phyloP scores from a whole-genome alignment of 1,140 invertebrate species.

The Oncopeltus fasciatus region DNA sequence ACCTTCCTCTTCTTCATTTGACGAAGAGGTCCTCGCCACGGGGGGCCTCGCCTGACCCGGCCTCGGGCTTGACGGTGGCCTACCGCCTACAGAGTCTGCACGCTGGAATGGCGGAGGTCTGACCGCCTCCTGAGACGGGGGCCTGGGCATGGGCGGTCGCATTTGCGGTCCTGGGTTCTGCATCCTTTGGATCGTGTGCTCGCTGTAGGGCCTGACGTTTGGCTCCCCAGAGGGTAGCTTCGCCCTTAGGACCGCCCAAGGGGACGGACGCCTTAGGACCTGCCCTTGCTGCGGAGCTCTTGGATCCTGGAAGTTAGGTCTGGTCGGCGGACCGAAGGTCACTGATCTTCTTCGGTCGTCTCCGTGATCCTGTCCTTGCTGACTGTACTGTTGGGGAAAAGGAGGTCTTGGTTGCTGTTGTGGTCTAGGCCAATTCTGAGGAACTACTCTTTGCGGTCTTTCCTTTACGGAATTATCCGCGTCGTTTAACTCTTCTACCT shows the following conservation, averaged over 20 bases:
- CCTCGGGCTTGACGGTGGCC: neutral
- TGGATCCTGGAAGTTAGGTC: neutral
- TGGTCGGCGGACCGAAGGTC: neutral
- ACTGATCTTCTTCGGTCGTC: constrained; percentile 1
- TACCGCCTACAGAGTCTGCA: neutral
- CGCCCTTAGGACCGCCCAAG: constrained; percentile 18
- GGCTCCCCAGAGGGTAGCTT: constrained; percentile 16
- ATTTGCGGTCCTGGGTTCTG: constrained; percentile 7
- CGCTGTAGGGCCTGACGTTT: neutral
- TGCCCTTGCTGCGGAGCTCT: neutral
- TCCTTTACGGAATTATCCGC: neutral
- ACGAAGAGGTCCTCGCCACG: neutral
- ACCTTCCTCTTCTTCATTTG: constrained; percentile 5
- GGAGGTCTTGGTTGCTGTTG: neutral
- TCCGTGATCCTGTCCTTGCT: neutral
- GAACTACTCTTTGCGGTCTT: neutral
- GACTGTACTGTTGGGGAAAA: neutral
- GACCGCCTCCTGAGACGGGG: neutral
- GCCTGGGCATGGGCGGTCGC: neutral
- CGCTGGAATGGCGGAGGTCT: neutral
- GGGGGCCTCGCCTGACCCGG: neutral
- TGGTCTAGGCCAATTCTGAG: constrained; percentile 2
- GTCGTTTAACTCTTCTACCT: neutral
- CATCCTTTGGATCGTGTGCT: constrained; percentile 10
- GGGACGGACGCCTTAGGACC: constrained; percentile 12